Evolutionary conservation across 2,888 invertebrate species (phyloP), one percentile per base, ranked within the genome.

Genomic region (Cheilosia vernalis): DNA sequence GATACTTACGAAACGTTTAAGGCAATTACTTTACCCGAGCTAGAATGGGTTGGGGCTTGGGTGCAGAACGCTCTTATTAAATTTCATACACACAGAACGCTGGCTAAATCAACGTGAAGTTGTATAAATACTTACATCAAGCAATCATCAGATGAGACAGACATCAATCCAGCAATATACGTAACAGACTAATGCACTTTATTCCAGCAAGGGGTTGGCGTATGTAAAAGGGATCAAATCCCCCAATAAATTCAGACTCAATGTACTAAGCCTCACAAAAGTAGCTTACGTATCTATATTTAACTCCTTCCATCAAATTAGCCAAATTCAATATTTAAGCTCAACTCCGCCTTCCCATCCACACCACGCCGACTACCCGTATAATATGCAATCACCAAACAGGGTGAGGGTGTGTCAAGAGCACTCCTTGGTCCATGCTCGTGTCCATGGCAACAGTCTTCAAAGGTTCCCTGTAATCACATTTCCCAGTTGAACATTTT

Each of bases 381-480:
- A 9, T 49, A 5, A 30, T 21, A 44, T 6, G 13, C 24, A 13
- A 27, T 10, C 19, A 37, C 60, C 30, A 64, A 44, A 37, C 13
- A 60, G 21, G 60, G 56, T 67, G 72, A 60, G 21, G 60, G 56
- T 67, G 72, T 83, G 83, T 74, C 69, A 79, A 47, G 67, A 69
- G 44, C 83, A 73, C 67, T 37, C 33, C 37, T 13, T 37, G 37
- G 37, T 37, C 37, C 42, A 13, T 49, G 67, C 56, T 64, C 60
- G 67, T 27, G 24, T 44, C 70, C 55, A 74, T 79, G 69, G 51
- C 42, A 66, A 84, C 70, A 69, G 55, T 70, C 74, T 84, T 74
- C 84, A 84, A 84, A 84, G 69, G 70, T 33, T 66, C 40, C 47
- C 40, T 30, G 56, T 84, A 84, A 84, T 84, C 74, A 79, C 80